A percentile compares a stretch with the other conserved stretches of the same genome.
Evolutionary conservation across 1,140 invertebrate species (phyloP).

Genomic region (Lutraria rhynchaena): DNA sequence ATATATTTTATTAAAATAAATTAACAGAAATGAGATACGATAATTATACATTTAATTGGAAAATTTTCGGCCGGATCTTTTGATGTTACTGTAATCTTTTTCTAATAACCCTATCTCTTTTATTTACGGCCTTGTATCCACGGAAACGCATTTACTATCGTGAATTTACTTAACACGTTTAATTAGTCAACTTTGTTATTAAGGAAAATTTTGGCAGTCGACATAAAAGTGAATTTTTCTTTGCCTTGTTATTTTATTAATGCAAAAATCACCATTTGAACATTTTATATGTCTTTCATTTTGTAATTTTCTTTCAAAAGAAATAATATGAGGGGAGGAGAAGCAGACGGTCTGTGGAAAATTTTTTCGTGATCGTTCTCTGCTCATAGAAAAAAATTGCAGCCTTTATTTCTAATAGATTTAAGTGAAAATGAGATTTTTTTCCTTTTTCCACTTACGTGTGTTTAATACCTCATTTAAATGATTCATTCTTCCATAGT

Average conservation of each 20-base stretch:
- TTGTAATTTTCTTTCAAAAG: conserved; percentile 39
- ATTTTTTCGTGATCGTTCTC: too few species aligned
- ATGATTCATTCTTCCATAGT: conserved; percentile 29
- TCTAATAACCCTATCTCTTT: too few species aligned
- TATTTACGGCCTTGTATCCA: background rate
- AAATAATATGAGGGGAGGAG: conserved; percentile 22
- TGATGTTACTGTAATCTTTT: too few species aligned
- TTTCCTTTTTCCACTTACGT: background rate
- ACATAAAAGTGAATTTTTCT: conserved; percentile 25
- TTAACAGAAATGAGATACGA: too few species aligned
- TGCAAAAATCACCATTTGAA: conserved; percentile 15
- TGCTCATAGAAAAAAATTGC: background rate
- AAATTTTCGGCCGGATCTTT: too few species aligned
- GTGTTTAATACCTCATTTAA: conserved; percentile 42
- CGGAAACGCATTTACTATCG: background rate
- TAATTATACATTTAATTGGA: too few species aligned
- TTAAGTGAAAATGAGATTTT: conserved; percentile 32
- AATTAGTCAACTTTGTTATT: conserved; percentile 11
- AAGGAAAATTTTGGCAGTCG: conserved; percentile 8
- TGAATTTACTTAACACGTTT: conserved; percentile 11
- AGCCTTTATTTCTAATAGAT: conserved; percentile 6
- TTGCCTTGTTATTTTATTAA: conserved; percentile 4
- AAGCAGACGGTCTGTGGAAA: background rate
- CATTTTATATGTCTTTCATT: conserved; percentile 22
- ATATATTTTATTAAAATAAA: too few species aligned